These are phyloP conservation scores for Mantis religiosa DNA, from an alignment of 2,888 invertebrate species.

Conservation along the genomic window DNA sequence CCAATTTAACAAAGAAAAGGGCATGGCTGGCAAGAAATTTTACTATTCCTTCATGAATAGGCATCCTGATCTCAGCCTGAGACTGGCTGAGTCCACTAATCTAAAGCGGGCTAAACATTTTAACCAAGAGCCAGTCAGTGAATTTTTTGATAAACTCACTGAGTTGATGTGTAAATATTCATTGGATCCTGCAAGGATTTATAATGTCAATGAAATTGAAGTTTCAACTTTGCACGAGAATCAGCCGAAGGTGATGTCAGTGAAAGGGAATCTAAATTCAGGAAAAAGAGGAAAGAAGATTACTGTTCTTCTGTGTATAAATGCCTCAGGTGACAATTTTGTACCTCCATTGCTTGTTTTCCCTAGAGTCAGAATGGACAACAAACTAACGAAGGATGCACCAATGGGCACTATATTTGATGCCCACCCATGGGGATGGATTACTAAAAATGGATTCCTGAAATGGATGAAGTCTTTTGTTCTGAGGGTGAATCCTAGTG, in stretches of 20 bases:
- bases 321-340: neutral
- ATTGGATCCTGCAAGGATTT: slow-evolving; percentile 27
- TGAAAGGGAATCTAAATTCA: neutral
- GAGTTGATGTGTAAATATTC: neutral
- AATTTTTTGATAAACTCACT: slow-evolving; percentile 26
- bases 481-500: neutral
- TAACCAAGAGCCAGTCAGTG: slow-evolving; percentile 17
- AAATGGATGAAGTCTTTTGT: slow-evolving; percentile 7
- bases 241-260: slow-evolving; percentile 23
- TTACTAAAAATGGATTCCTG: too few species aligned
- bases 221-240: slow-evolving; percentile 27
- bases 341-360: slow-evolving; percentile 3
- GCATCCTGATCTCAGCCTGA: too few species aligned
- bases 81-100: too few species aligned
- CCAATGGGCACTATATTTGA: neutral
- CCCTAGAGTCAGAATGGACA: neutral
- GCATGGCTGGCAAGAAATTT: too few species aligned
- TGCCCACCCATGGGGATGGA: neutral
- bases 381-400: neutral
- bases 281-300: neutral
- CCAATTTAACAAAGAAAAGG: too few species aligned
- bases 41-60: too few species aligned
- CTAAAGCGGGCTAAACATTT: too few species aligned
- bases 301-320: neutral
- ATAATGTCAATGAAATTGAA: slow-evolving; percentile 32